These are phyloP conservation scores for Gymnocypris eckloni DNA, from an alignment of 2,797 vertebrate species.

Conservation along the genomic window DNA sequence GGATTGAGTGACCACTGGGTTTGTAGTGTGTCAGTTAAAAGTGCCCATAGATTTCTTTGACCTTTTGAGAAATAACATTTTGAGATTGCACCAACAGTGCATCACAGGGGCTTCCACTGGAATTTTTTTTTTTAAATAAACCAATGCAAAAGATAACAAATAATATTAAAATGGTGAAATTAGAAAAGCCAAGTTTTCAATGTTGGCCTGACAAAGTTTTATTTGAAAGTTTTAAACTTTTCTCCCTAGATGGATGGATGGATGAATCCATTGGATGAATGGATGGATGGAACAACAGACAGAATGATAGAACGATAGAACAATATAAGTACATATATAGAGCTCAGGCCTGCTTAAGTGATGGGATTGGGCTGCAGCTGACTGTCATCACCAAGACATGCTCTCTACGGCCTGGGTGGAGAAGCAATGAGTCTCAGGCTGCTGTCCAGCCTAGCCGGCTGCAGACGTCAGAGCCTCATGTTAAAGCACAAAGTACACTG, in stretches of 20 bases:
- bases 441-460: slow-evolving; percentile 27
- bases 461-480: slow-evolving; percentile 24
- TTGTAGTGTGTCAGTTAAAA: slow-evolving; percentile 8
- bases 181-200: not conserved
- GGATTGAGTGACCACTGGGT: slow-evolving; percentile 12
- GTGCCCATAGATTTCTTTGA: slow-evolving; percentile 38
- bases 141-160: not conserved
- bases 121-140: not conserved
- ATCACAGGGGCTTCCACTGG: not conserved
- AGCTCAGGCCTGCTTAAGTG: not conserved
- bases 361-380: slow-evolving; percentile 1
- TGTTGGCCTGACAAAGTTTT: not conserved
- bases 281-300: not conserved
- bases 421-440: slow-evolving; percentile 42
- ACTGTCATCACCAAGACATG: slow-evolving; percentile 36
- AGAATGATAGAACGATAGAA: not conserved
- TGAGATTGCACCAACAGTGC: not conserved
- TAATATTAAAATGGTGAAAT: not conserved
- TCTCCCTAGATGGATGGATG: not conserved
- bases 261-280: not conserved
- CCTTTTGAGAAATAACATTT: slow-evolving; percentile 16
- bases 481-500: slow-evolving; percentile 37
- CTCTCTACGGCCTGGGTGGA: slow-evolving; percentile 54
- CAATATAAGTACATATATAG: slow-evolving; percentile 31
- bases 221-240: not conserved